These are phyloP conservation scores for Siniperca undulata DNA, from an alignment of 2,797 vertebrate species.

Conservation along the genomic window DNA sequence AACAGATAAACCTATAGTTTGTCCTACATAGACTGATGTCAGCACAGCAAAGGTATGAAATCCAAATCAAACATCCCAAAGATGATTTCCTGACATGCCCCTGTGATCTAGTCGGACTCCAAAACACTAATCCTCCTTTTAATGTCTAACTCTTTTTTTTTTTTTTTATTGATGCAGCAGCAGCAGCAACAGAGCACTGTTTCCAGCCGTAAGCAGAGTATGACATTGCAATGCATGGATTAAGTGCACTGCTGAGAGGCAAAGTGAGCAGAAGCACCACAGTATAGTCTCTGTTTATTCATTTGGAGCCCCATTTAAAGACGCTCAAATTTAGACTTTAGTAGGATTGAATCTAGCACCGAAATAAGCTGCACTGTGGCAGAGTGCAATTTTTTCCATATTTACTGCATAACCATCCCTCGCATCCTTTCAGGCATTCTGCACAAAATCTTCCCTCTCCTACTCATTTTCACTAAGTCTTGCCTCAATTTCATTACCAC, in stretches of 20 bases:
- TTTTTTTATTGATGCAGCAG: constrained; percentile 29
- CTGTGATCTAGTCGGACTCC: constrained; percentile 50
- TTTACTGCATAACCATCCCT: constrained; percentile 28
- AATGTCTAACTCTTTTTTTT: constrained; percentile 34
- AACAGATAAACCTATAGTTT: constrained; percentile 11
- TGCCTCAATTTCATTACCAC: constrained; percentile 64
- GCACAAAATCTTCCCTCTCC: constrained; percentile 19
- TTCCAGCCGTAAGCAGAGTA: constrained; percentile 27
- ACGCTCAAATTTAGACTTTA: constrained; percentile 19
- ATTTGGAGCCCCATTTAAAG: constrained; percentile 2
- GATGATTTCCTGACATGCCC: constrained; percentile 58
- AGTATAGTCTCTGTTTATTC: not conserved
- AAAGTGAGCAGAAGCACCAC: constrained; percentile 7
- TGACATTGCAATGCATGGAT: constrained; percentile 43
- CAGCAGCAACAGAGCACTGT: constrained; percentile 11
- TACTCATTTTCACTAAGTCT: constrained; percentile 45
- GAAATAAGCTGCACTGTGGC: not conserved
- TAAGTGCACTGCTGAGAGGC: constrained; percentile 28
- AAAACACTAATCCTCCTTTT: constrained; percentile 51
- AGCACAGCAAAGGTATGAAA: constrained; percentile 5
- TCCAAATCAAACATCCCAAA: constrained; percentile 40
- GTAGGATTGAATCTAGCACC: not conserved
- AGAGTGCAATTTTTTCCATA: not conserved
- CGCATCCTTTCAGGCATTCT: constrained; percentile 3
- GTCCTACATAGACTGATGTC: constrained; percentile 23